phyloP scores from a whole-genome alignment of 2,888 invertebrate species.

The Junonia oenone region DNA sequence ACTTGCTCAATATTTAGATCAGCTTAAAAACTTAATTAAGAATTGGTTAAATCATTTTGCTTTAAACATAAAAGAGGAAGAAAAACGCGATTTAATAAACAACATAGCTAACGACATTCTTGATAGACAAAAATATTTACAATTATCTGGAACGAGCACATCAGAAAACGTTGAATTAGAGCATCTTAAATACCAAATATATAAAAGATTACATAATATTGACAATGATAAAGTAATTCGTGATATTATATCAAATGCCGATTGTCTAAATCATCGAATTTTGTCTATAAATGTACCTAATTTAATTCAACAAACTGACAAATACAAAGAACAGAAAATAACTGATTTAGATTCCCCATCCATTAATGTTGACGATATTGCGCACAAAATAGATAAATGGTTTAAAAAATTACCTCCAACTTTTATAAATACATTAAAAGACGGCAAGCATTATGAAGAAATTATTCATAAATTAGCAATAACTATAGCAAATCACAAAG shows the following conservation, averaged over 20 bases:
- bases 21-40: conserved; percentile 7
- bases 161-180: conserved; percentile 20
- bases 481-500: conserved; percentile 1
- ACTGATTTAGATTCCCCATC: not conserved
- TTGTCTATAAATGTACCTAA: not conserved
- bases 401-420: conserved; percentile 1
- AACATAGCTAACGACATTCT: conserved; percentile 17
- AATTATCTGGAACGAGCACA: conserved; percentile 13
- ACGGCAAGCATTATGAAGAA: not conserved
- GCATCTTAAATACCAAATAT: conserved; percentile 25
- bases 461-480: conserved; percentile 9
- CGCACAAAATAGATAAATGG: conserved; percentile 13
- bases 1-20: conserved; percentile 3
- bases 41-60: conserved; percentile 17
- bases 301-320: not conserved
- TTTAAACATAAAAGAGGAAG: not conserved
- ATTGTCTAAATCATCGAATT: conserved; percentile 6
- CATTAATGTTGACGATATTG: not conserved
- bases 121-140: conserved; percentile 24
- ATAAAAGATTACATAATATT: conserved; percentile 16
- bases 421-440: not conserved
- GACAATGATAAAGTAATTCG: conserved; percentile 8
- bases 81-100: conserved; percentile 14
- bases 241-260: conserved; percentile 10
- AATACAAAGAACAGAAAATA: not conserved